Evolutionary conservation across 1,140 invertebrate species (phyloP).

Genomic region (Penaeus japonicus): DNA sequence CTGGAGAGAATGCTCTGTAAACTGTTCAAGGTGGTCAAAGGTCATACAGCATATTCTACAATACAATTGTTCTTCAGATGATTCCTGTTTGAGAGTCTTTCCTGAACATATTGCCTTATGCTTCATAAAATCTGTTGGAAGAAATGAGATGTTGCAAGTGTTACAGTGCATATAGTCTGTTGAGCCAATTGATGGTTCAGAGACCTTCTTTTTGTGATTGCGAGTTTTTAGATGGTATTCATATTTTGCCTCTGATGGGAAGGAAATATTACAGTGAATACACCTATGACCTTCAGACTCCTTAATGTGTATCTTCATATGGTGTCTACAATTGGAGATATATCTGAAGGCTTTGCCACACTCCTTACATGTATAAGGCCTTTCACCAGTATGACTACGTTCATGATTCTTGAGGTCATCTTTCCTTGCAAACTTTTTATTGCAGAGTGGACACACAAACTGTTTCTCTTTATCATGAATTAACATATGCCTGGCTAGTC

Average conservation of each 20-base stretch:
- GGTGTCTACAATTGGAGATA: slow-evolving; percentile 28
- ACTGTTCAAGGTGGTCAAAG: slow-evolving; percentile 31
- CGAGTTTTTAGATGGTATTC: slow-evolving; percentile 27
- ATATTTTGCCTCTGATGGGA: slow-evolving; percentile 28
- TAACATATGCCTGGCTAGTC: slow-evolving; percentile 23
- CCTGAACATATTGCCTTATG: not conserved
- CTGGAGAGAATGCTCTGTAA: slow-evolving; percentile 30
- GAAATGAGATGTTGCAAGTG: not conserved
- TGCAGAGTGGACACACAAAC: slow-evolving; percentile 16
- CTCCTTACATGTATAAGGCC: slow-evolving; percentile 31
- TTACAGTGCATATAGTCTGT: slow-evolving; percentile 6
- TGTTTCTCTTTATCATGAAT: slow-evolving; percentile 30
- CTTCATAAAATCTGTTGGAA: not conserved
- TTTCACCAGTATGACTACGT: slow-evolving; percentile 39
- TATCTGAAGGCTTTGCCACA: slow-evolving; percentile 34
- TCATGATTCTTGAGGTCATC: slow-evolving; percentile 43
- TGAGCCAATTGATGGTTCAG: not conserved
- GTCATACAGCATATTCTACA: not conserved
- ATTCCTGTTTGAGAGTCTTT: not conserved
- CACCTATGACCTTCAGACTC: not conserved
- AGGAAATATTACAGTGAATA: slow-evolving; percentile 18
- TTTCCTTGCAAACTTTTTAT: slow-evolving; percentile 32
- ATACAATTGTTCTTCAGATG: not conserved
- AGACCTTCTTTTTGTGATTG: slow-evolving; percentile 16
- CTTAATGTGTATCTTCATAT: slow-evolving; percentile 18